These are phyloP conservation scores for Lymantria monacha DNA, from an alignment of 2,888 invertebrate species.

Conservation along the genomic window DNA sequence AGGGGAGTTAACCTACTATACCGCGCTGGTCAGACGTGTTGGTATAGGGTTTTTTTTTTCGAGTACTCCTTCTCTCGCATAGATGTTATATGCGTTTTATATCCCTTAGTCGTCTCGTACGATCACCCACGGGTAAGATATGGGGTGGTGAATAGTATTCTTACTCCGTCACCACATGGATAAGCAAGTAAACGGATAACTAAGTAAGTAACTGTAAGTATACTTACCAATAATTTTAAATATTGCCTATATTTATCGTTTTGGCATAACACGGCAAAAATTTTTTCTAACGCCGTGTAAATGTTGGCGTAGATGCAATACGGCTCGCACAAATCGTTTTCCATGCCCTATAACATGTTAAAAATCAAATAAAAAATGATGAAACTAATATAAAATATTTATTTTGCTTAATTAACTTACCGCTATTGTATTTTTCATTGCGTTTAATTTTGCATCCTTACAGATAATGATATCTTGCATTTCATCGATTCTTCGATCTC, in stretches of 20 bases:
- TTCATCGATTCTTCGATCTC: slow-evolving; percentile 62
- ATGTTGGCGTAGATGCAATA: slow-evolving; percentile 74
- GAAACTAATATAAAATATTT: not conserved
- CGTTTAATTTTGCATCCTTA: slow-evolving; percentile 72
- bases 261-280: slow-evolving; percentile 65
- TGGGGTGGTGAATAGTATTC: no score
- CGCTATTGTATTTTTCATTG: slow-evolving; percentile 72
- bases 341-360: slow-evolving; percentile 58
- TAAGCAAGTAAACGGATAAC: no score
- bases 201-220: no score
- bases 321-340: slow-evolving; percentile 73
- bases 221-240: slow-evolving; percentile 60
- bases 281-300: slow-evolving; percentile 73
- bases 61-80: no score
- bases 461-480: slow-evolving; percentile 59
- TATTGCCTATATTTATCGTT: slow-evolving; percentile 69
- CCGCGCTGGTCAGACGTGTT: no score
- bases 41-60: no score
- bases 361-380: not conserved
- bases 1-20: no score
- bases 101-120: no score
- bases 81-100: no score
- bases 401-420: slow-evolving; percentile 36
- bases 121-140: no score
- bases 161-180: no score